Evolutionary conservation across 2,797 vertebrate species (phyloP).

Genomic region (Thaleichthys pacificus): DNA sequence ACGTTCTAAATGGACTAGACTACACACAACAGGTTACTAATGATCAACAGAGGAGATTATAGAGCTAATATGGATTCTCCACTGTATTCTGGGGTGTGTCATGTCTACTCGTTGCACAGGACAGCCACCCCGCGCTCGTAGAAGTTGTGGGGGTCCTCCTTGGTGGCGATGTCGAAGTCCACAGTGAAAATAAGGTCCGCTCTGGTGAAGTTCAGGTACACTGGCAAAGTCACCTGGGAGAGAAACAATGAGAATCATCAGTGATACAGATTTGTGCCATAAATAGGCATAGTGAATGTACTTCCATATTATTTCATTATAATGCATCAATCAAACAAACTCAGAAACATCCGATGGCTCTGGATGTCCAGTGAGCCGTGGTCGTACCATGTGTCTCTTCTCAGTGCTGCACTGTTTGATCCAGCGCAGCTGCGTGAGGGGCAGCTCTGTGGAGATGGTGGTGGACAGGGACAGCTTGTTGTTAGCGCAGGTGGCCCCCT

Average conservation of each 20-base stretch:
- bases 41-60: conserved; percentile 23
- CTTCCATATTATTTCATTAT: too few species aligned
- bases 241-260: background rate
- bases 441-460: conserved; percentile 91
- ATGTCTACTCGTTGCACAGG: conserved; percentile 90
- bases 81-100: background rate
- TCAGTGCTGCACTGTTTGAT: conserved; percentile 85
- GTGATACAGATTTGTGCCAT: background rate
- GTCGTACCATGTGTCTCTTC: conserved; percentile 86
- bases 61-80: conserved; percentile 11
- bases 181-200: conserved; percentile 97
- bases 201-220: conserved; percentile 98
- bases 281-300: too few species aligned
- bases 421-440: conserved; percentile 96
- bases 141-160: conserved; percentile 96
- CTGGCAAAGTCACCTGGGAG: conserved; percentile 91
- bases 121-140: conserved; percentile 96
- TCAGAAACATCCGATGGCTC: background rate
- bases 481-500: conserved; percentile 91
- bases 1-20: conserved; percentile 24
- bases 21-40: conserved; percentile 31
- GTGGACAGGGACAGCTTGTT: conserved; percentile 94
- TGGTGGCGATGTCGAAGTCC: conserved; percentile 96
- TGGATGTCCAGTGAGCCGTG: background rate
- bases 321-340: background rate